Evolutionary conservation across 1,140 invertebrate species (phyloP), one percentile per base, ranked within the genome.

Genomic region (Drosophila virilis): DNA sequence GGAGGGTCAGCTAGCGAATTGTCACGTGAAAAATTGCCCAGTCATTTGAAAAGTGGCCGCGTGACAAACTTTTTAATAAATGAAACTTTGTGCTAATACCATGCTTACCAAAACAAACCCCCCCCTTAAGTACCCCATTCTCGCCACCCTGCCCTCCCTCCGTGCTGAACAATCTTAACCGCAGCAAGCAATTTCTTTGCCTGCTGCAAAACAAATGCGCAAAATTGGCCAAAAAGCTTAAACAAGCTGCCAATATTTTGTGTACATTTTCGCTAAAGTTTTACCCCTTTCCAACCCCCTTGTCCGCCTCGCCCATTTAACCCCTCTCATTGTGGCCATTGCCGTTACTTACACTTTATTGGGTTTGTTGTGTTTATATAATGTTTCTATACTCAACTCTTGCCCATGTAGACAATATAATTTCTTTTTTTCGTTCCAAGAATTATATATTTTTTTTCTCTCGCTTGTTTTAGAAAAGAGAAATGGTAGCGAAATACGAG

Each of bases 181-280:
- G 58, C 83, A 86, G 76, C 66, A 76, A 64, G 38, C 35, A 55
- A 64, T 55, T 70, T 83, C 72, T 72, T 69, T 74, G 22, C 58
- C 54, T 8, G 38, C 61, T 46, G 55, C 58, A 70, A 75, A 72
- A 71, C 61, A 82, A 88, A 83, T 82, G 83, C 74, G 77, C 22
- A 88, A 83, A 88, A 71, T 76, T 83, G 83, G 76, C 79, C 79
- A 88, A 88, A 89, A 89, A 83, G 80, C 84, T 88, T 88, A 89
- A 89, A 89, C 84, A 89, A 89, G 85, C 85, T 89, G 84, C 85
- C 85, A 89, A 89, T 89, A 84, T 84, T 89, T 89, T 84, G 85
- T 89, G 80, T 89, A 80, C 77, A 78, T 88, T 90, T 88, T 74
- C 77, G 79, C 78, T 62, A 58, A 13, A 10, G 7, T 12, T 12